These are phyloP conservation scores for Corythoichthys intestinalis DNA, from an alignment of 2,113 vertebrate genomes.

Conservation along the genomic window DNA sequence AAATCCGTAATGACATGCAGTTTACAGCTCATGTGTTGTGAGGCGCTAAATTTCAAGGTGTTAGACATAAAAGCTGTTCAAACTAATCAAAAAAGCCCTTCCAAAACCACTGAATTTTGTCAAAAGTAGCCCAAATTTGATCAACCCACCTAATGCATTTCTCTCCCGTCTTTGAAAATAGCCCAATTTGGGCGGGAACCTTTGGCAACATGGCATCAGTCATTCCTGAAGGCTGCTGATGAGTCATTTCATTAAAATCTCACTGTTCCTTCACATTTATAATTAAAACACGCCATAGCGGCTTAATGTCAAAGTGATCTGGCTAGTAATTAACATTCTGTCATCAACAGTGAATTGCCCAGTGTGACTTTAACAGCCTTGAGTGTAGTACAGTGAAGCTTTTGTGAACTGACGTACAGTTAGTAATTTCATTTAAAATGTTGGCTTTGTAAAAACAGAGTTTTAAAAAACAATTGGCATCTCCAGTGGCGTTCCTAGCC, in stretches of 20 bases:
- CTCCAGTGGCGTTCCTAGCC: too few species aligned
- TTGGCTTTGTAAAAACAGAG: background rate
- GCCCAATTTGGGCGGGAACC: too few species aligned
- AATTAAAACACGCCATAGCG: conserved; percentile 35
- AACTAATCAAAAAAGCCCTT: too few species aligned
- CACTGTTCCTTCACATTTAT: conserved; percentile 22
- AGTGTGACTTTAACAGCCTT: conserved; percentile 27
- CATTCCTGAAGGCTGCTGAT: conserved; percentile 34
- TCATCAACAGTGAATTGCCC: conserved; percentile 32
- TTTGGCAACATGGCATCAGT: conserved; percentile 16
- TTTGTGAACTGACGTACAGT: background rate
- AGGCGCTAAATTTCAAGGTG: too few species aligned
- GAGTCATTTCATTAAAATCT: conserved; percentile 31
- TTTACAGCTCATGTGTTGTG: too few species aligned
- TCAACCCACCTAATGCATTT: too few species aligned
- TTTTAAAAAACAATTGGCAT: background rate
- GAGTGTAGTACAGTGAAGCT: conserved; percentile 4
- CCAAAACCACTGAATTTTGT: too few species aligned
- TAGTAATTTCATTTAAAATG: background rate
- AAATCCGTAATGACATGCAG: too few species aligned
- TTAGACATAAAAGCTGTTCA: too few species aligned
- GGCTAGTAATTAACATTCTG: conserved; percentile 40
- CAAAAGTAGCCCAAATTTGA: too few species aligned
- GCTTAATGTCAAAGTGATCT: conserved; percentile 50
- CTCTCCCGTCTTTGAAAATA: too few species aligned